Conservation (phyloP, 2,797 vertebrate species). For the Arctocebus calabarensis region DNA sequence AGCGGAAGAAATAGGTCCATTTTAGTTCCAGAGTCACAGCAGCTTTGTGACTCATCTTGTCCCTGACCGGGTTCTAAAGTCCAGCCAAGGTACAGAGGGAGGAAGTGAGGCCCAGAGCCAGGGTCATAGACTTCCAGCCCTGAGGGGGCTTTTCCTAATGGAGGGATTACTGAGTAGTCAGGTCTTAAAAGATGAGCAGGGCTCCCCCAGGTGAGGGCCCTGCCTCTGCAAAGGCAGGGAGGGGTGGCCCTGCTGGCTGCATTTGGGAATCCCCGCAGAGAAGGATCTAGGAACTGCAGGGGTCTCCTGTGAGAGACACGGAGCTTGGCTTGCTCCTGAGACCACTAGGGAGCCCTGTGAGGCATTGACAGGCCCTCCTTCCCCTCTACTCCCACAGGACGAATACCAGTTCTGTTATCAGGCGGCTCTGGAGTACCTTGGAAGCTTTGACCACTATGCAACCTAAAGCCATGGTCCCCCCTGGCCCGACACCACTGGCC, state of each 20-base stretch:
- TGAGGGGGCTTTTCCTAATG: neutral
- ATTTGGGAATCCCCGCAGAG: too few species aligned
- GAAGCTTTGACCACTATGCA: slow-evolving; percentile 99
- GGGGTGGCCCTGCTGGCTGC: neutral
- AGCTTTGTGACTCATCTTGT: accelerated
- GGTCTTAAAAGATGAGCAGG: accelerated
- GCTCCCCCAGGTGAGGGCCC: accelerated
- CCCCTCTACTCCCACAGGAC: slow-evolving; percentile 88
- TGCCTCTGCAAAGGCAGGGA: neutral
- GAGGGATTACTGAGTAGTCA: neutral
- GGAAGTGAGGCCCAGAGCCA: neutral
- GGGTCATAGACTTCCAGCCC: neutral
- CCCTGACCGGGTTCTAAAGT: accelerated
- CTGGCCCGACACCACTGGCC: slow-evolving; percentile 85
- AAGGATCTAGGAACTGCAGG: too few species aligned
- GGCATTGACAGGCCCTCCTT: accelerated
- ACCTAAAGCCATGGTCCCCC: slow-evolving; percentile 97
- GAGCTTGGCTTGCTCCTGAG: neutral
- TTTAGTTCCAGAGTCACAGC: accelerated
- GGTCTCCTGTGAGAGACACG: neutral
- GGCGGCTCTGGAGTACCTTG: slow-evolving; percentile 98
- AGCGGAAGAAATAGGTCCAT: neutral
- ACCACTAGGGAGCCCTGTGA: accelerated
- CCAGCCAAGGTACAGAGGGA: neutral
- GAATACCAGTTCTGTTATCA: slow-evolving; percentile 99